phyloP scores from a whole-genome alignment of 2,888 invertebrate species.

The Sminthurides aquaticus region DNA sequence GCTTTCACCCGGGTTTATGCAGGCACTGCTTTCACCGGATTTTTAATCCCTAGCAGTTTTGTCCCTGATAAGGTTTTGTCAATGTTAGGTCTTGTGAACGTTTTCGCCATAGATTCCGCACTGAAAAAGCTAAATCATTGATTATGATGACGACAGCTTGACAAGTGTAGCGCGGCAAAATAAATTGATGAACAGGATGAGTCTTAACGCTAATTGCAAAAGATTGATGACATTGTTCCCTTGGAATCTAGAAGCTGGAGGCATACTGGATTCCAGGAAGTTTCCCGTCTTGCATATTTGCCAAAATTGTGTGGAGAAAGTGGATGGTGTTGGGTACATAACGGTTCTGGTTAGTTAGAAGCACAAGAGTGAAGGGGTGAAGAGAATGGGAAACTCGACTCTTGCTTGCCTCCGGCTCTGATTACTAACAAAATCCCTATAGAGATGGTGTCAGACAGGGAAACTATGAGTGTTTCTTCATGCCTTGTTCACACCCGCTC shows the following conservation, averaged over 20 bases:
- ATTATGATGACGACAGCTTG: not conserved
- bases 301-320: not conserved
- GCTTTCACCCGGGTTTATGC: too few species aligned
- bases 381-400: too few species aligned
- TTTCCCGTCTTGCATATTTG: not conserved
- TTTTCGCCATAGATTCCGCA: not conserved
- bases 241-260: not conserved
- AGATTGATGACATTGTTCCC: not conserved
- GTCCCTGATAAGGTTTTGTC: too few species aligned
- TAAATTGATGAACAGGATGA: not conserved
- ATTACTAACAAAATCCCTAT: too few species aligned
- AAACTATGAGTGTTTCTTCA: too few species aligned
- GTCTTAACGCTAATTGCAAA: not conserved
- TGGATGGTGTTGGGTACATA: too few species aligned
- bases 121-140: not conserved
- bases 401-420: too few species aligned
- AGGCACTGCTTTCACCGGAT: too few species aligned
- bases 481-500: not conserved
- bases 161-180: not conserved
- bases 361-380: too few species aligned
- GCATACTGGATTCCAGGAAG: not conserved
- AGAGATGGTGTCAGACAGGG: too few species aligned
- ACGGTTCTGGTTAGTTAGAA: too few species aligned
- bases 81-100: not conserved
- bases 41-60: too few species aligned